Conservation (phyloP, 2,888 invertebrate genomes). For the Chymomyza fuscimana region DNA sequence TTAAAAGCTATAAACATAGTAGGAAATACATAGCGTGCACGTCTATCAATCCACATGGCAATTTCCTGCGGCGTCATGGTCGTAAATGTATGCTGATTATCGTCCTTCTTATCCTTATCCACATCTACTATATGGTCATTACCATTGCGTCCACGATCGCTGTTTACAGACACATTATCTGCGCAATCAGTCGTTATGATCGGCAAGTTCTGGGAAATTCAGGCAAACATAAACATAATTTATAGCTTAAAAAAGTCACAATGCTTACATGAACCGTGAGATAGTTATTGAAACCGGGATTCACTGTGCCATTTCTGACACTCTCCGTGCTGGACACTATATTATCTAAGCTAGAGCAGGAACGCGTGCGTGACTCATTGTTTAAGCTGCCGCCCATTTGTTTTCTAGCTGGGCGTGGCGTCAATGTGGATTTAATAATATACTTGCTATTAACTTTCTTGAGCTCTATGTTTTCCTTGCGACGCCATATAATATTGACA, state of each 20-base stretch:
- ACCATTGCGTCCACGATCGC: conserved; percentile 54
- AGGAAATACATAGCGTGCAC: conserved; percentile 72
- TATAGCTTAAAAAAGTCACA: not conserved
- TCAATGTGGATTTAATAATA: conserved; percentile 74
- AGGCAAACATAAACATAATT: not conserved
- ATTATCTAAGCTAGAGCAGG: conserved; percentile 85
- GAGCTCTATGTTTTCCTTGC: conserved; percentile 75
- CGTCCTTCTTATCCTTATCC: conserved; percentile 62
- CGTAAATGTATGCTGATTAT: conserved; percentile 72
- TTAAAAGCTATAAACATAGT: conserved; percentile 75
- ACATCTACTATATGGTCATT: conserved; percentile 69
- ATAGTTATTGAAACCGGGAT: conserved; percentile 80
- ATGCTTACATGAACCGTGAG: conserved; percentile 75
- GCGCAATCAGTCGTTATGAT: conserved; percentile 75
- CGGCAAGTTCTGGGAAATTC: conserved; percentile 52
- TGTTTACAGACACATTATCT: conserved; percentile 68
- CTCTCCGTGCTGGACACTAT: conserved; percentile 86
- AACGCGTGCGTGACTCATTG: conserved; percentile 82
- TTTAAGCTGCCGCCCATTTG: conserved; percentile 65
- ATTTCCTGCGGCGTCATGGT: conserved; percentile 78
- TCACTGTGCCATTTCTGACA: conserved; percentile 78
- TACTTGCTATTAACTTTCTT: conserved; percentile 77
- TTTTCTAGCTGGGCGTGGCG: conserved; percentile 72
- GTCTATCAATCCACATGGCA: conserved; percentile 77
- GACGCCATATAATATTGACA: conserved; percentile 76